Evolutionary conservation across 2,888 invertebrate genomes (phyloP).

Genomic region (Antheraea yamamai): DNA sequence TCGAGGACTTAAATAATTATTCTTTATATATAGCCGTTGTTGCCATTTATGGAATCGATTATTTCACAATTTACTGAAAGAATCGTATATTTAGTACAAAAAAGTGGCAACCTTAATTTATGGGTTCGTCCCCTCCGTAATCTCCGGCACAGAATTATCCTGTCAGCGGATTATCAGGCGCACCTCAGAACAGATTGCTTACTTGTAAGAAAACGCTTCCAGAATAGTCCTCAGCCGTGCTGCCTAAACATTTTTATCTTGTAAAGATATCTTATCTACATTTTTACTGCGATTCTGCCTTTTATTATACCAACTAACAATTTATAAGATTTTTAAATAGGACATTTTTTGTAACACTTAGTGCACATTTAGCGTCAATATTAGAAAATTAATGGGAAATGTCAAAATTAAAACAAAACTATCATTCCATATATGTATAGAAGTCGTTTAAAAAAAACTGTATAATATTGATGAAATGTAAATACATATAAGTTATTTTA

Average conservation of each 20-base stretch:
- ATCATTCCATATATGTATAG: too few relatives aligned
- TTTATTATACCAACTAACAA: neutral
- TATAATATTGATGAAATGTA: too few relatives aligned
- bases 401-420: too few relatives aligned
- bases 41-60: neutral
- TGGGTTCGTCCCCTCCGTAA: neutral
- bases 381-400: too few relatives aligned
- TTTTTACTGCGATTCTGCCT: neutral
- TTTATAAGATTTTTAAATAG: neutral
- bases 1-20: too few relatives aligned
- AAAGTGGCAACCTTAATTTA: neutral
- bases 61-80: neutral
- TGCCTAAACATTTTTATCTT: neutral
- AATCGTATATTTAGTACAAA: neutral
- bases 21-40: too few relatives aligned
- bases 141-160: constrained; percentile 3
- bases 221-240: neutral
- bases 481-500: too few relatives aligned
- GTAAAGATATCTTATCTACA: neutral
- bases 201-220: neutral
- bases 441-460: too few relatives aligned
- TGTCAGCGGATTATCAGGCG: constrained; percentile 1
- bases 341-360: neutral
- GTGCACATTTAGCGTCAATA: too few relatives aligned
- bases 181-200: constrained; percentile 9